Evolutionary conservation across 92 coral and sea anemone genomes (phyloP), one percentile per base, ranked within the genome.

Genomic region (Zoanthus sansibaricus): DNA sequence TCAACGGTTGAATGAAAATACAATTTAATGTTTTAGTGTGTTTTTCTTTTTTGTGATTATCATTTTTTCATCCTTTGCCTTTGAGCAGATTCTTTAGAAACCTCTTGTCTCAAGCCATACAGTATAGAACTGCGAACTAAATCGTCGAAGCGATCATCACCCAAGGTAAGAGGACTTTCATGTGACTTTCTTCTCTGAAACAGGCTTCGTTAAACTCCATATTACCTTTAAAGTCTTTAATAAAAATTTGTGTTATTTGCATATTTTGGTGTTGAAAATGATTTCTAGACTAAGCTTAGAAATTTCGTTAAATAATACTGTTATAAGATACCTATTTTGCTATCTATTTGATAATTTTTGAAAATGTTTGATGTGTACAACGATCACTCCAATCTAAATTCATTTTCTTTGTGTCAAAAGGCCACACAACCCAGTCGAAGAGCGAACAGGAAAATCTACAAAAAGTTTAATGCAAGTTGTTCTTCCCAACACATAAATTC

Each of bases 1-100:
- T 80, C 61, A 80, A 80, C 85, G 85, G 85, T 80, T 80, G 61
- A 80, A 45, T 76, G 82, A 54, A 80, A 64, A 80, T 17, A 66
- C 18, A 47, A 47, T 46, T 68, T 66, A 67, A 21, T 14, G 30
- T 30, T 58, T 25, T 25, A 25, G 25, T 25, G 25, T 25, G 0
- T 25, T 20, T 78, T 44, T 16, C 14, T 5, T 54, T 37, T 8
- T 17, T 20, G 42, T 17, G 45, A 64, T 13, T 21, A 7, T 67
- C 20, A 16, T 45, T 46, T 21, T 47, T 6, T 33, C 0, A 20
- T 80, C 59, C 4, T 6, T 62, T 59, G 16, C 42, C 61, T 46
- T 45, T 21, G 59, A 59, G 46, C 51, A 80, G 59, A 78, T 37
- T 44, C 72, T 61, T 54, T 46, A 42, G 25, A 48, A n/a, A 25